Percentiles rank a stretch among this genome's conserved stretches.
Evolutionary conservation across 2,888 invertebrate genomes (phyloP).

Genomic region (Phortica magna): DNA sequence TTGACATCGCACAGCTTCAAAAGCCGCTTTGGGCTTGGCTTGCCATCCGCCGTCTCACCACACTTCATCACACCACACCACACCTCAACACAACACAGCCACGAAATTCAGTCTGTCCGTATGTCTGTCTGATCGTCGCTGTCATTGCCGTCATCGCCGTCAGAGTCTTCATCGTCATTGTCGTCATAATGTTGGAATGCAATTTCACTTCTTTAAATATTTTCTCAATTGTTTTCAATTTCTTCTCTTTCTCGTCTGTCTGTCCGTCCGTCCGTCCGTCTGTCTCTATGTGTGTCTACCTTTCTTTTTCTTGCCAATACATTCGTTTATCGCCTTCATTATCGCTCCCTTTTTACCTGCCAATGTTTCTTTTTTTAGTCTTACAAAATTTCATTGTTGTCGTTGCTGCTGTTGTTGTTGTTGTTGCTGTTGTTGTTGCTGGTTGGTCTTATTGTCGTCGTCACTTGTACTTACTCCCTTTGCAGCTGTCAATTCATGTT

Average conservation of each 20-base stretch:
- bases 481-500: constrained; percentile 21
- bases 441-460: constrained; percentile 15
- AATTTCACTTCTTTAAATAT: constrained; percentile 73
- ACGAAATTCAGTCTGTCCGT: too few relatives aligned
- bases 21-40: too few relatives aligned
- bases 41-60: too few relatives aligned
- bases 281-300: constrained; percentile 23
- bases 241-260: constrained; percentile 46
- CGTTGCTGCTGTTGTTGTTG: background rate
- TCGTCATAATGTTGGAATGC: constrained; percentile 63
- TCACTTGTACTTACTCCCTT: background rate
- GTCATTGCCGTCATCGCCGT: constrained; percentile 33
- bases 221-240: constrained; percentile 60
- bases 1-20: too few relatives aligned
- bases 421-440: constrained; percentile 17
- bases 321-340: background rate
- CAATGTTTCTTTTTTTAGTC: background rate
- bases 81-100: too few relatives aligned
- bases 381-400: background rate
- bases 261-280: constrained; percentile 27
- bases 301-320: background rate
- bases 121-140: too few relatives aligned
- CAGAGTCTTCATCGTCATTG: constrained; percentile 27
- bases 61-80: too few relatives aligned
- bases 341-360: constrained; percentile 10